Conservation (phyloP, 2,888 invertebrate species). For the Oligia latruncula region DNA sequence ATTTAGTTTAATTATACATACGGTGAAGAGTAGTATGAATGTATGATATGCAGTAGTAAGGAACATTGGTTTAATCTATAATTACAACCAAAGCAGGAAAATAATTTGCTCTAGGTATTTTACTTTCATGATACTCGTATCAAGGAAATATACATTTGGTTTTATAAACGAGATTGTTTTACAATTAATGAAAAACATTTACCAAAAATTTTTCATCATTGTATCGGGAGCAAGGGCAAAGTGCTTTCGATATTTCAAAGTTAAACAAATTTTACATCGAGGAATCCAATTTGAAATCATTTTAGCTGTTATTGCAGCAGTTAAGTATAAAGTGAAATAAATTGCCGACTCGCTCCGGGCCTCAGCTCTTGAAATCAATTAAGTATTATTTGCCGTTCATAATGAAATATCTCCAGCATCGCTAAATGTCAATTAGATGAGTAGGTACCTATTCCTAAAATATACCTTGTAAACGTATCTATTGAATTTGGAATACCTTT, state of each 20-base stretch:
- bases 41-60: not conserved
- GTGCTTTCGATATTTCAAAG: constrained; percentile 55
- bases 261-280: constrained; percentile 49
- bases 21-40: not conserved
- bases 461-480: constrained; percentile 41
- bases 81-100: constrained; percentile 4
- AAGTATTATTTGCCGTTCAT: constrained; percentile 59
- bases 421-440: constrained; percentile 55
- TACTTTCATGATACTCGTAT: not conserved
- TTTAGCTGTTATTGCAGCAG: constrained; percentile 59
- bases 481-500: constrained; percentile 14
- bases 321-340: constrained; percentile 76
- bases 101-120: not conserved
- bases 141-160: not conserved
- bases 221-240: constrained; percentile 12
- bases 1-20: constrained; percentile 25
- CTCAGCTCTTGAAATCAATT: constrained; percentile 74
- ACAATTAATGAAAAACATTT: not conserved
- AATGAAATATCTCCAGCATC: constrained; percentile 71
- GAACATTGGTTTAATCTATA: constrained; percentile 2
- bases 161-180: not conserved
- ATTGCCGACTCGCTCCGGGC: constrained; percentile 66
- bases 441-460: constrained; percentile 26
- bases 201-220: constrained; percentile 7
- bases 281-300: constrained; percentile 61